Percentiles rank a stretch among this genome's conserved stretches.
Evolutionary conservation across 2,113 vertebrate species (phyloP).

Genomic region (Megaceryle torquata): DNA sequence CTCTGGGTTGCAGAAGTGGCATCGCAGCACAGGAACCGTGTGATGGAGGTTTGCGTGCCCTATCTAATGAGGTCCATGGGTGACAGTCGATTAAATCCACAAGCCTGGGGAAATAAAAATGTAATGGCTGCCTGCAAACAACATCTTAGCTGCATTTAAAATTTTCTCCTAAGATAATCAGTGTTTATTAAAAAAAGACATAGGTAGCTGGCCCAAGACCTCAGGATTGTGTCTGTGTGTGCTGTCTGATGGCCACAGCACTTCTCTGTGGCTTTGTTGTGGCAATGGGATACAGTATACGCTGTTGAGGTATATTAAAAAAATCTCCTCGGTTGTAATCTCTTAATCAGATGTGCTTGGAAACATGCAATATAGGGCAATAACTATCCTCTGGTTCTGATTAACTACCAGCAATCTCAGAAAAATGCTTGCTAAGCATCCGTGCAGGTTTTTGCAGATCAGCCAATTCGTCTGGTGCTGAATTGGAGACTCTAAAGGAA

Average conservation of each 20-base stretch:
- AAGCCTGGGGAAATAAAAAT: constrained; percentile 48
- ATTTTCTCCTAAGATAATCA: constrained; percentile 7
- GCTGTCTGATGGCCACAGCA: fast-evolving
- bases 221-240: neutral
- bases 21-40: fast-evolving
- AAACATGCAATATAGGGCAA: neutral
- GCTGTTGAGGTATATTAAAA: neutral
- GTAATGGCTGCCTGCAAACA: neutral
- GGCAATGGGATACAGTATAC: neutral
- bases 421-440: neutral
- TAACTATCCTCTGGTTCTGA: neutral
- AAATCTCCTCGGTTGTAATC: neutral
- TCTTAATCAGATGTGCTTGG: neutral
- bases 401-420: neutral
- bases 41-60: neutral
- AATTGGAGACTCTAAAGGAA: neutral
- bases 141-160: neutral
- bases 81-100: neutral
- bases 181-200: constrained; percentile 26
- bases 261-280: neutral
- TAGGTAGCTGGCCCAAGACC: neutral
- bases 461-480: neutral
- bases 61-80: neutral
- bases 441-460: neutral
- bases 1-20: neutral